These are phyloP conservation scores for Dromiciops gliroides DNA, from an alignment of 2,113 vertebrate genomes.

Conservation along the genomic window DNA sequence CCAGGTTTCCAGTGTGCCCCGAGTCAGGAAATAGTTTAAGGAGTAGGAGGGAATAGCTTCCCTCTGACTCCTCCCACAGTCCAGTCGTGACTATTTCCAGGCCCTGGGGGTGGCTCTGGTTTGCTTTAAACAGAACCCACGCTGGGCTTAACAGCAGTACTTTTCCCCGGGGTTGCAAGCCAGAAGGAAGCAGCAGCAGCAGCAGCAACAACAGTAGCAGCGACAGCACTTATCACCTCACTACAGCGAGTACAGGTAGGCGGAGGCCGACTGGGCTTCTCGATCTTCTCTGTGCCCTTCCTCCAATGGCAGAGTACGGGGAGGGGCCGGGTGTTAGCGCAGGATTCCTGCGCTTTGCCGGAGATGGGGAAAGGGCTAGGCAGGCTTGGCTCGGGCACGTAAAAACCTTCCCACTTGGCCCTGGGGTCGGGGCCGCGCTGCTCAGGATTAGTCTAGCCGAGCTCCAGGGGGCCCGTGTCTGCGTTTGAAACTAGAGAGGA, in stretches of 20 bases:
- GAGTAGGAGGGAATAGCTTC: background rate
- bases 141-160: background rate
- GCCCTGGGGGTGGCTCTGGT: background rate
- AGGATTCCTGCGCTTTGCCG: background rate
- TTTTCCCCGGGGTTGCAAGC: background rate
- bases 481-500: background rate
- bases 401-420: background rate
- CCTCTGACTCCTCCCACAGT: background rate
- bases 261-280: background rate
- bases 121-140: background rate
- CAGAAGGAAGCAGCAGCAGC: background rate
- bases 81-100: background rate
- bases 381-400: no score
- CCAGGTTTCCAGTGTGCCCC: background rate
- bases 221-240: background rate
- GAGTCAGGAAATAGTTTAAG: background rate
- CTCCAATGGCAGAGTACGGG: background rate
- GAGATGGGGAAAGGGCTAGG: background rate
- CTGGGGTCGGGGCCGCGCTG: background rate
- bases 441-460: background rate
- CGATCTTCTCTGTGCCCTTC: background rate
- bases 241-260: background rate
- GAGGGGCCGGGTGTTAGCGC: background rate
- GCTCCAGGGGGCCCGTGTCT: background rate
- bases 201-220: no score